A percentile compares a stretch with the other conserved stretches of the same genome.
Evolutionary conservation across 92 coral and sea anemone species (phyloP).

Genomic region (Paragorgia papillata): DNA sequence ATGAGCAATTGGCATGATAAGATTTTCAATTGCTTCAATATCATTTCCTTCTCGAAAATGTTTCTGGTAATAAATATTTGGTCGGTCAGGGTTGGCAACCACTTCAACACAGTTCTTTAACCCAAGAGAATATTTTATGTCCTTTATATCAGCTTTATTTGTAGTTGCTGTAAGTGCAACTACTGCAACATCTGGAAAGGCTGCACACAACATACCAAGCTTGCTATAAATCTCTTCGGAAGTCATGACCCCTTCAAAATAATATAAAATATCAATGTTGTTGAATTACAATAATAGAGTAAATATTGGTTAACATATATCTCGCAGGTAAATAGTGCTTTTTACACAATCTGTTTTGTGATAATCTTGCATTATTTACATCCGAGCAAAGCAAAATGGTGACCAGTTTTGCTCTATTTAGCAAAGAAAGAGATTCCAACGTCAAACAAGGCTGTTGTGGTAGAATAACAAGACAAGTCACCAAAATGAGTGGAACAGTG

Average conservation of each 20-base stretch:
- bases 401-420: too few relatives aligned
- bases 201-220: conserved; percentile 25
- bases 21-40: conserved; percentile 18
- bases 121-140: neutral
- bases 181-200: conserved; percentile 14
- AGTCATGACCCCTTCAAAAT: conserved; percentile 18
- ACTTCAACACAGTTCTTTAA: neutral
- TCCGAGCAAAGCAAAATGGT: too few relatives aligned
- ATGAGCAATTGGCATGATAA: conserved; percentile 3
- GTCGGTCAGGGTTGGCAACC: conserved; percentile 9
- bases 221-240: conserved; percentile 10
- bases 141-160: neutral
- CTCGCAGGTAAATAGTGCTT: too few relatives aligned
- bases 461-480: too few relatives aligned
- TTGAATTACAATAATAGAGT: neutral
- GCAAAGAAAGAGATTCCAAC: too few relatives aligned
- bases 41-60: neutral
- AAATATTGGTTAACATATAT: too few relatives aligned
- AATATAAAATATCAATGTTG: too few relatives aligned
- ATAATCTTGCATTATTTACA: too few relatives aligned
- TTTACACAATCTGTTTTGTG: too few relatives aligned
- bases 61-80: conserved; percentile 4
- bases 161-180: conserved; percentile 19
- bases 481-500: too few relatives aligned
- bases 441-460: too few relatives aligned